Base-by-base conservation (phyloP, 2,113 vertebrate genomes). In the Aspiorhynchus laticeps region DNA sequence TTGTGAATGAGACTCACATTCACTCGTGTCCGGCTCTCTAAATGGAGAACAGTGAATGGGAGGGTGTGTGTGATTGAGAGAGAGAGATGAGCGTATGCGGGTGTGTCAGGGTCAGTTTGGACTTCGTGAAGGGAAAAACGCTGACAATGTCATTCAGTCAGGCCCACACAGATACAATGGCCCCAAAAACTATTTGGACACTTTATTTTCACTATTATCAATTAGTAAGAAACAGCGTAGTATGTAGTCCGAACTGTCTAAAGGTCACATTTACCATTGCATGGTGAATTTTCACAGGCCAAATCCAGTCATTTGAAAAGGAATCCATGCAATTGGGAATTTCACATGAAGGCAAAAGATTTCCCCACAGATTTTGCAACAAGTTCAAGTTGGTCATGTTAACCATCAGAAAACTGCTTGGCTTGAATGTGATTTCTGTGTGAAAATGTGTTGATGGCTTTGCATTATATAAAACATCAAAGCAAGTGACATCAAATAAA, bases 1-100 rank as follows among this genome's bases (percentile, higher is more conserved):
- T 51, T 86, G 78, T 88, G 87, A 90, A 87, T 90, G 79, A 79
- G 31, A 69, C 69, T 73, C 33, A 38, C 8, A 71, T 38, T 36
- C 33, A 73, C 69, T 73, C 77, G 33, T 71, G 80, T 83, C 14
- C 21, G 2, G 24, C 24, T 61, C 56, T 61, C 56, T 61, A n/a
- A n/a, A 61, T 61, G 56, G 56, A n/a, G 53, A 24, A 59, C 53
- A n/a, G 56, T 61, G 24, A 14, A 71, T 46, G 9, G 26, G 33
- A 41, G 36, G 21, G 36, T 75, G 36, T 53, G n/a, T 46, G 33
- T 43, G 17, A 21, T 28, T 48, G 10, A 46, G 65, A 41, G 10
- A 26, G 38, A 61, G 9, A 43, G 48, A 36, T 38, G 36, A 86
- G 48, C 7, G 2, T 31, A 26, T 53, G 21, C 36, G 31, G 65